Evolutionary conservation across 2,888 invertebrate species (phyloP), one percentile per base, ranked within the genome.

Genomic region (Meta bourneti): DNA sequence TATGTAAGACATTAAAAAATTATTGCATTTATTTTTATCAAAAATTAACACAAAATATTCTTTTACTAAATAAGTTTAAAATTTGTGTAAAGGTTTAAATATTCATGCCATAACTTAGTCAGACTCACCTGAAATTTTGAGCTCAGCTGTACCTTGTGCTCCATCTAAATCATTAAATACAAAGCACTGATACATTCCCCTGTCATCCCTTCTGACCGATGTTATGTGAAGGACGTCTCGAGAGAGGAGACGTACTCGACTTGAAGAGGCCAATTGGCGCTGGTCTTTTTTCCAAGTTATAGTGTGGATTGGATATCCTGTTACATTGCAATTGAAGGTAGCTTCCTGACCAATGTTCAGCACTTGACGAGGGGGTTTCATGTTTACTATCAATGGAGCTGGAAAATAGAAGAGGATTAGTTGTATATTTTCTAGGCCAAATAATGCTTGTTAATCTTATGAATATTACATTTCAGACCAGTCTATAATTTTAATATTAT

Each of bases 161-260:
- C 97, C 97, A 94, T 98, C 98, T 95, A 97, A 97, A 93, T 97
- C 97, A 94, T 97, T 98, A 94, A 97, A 96, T 7, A 97, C 97
- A 94, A 98, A 97, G 95, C 98, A 98, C 94, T 98, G 98, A 95
- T 98, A 98, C 96, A 98, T 97, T 72, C 98, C 98, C 91, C 97
- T 96, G 95, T 98, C 98, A 89, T 97, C 97, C 93, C 97, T 96
- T 93, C 97, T 97, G 82, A 98, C 97, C 11, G 95, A 96, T 95
- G 94, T 96, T 95, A 95, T 96, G 94, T 94, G 95, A 94, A 95
- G 93, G 79, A 90, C 93, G 84, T 94, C 94, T 72, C 94, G 78
- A 7, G 94, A 80, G 16, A 90, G 71, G 48, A 88, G 81, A 13
- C 84, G 51, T 16, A 90, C 83, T 9, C 89, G 72, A 19, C 72